Conservation (phyloP, 2,797 vertebrate genomes). For the Calcarius lapponicus region DNA sequence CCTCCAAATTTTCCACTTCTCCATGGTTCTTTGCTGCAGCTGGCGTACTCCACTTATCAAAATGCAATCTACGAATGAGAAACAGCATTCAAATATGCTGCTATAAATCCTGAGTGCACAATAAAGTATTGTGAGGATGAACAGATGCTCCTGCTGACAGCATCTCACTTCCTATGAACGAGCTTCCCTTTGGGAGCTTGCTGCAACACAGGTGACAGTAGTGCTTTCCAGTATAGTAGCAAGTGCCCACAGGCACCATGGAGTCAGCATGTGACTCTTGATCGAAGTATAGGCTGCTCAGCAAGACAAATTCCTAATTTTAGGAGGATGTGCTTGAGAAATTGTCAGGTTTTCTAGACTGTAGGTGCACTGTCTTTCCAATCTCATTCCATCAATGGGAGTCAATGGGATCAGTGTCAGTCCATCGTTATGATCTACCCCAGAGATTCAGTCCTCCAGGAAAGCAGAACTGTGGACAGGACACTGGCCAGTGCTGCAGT, state of each 20-base stretch:
- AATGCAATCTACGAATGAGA: constrained; percentile 35
- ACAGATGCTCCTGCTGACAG: background rate
- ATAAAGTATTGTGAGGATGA: background rate
- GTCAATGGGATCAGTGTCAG: background rate
- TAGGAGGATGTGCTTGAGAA: background rate
- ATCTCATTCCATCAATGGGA: background rate
- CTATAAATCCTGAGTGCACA: background rate
- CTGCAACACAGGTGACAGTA: background rate
- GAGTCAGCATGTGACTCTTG: background rate
- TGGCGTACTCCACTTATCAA: constrained; percentile 22
- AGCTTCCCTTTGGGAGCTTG: background rate
- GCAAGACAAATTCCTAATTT: background rate
- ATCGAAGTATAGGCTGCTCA: background rate
- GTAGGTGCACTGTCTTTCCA: background rate
- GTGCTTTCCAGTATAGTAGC: background rate
- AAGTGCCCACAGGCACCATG: background rate
- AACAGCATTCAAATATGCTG: background rate
- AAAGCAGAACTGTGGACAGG: background rate
- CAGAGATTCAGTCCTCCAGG: background rate
- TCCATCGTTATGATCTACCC: background rate
- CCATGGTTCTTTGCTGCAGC: background rate
- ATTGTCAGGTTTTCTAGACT: background rate
- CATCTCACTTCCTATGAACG: background rate
- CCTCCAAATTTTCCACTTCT: constrained; percentile 19
- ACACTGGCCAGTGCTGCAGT: background rate